Evolutionary conservation across 2,113 vertebrate species (phyloP).

Genomic region (Rutilus rutilus): DNA sequence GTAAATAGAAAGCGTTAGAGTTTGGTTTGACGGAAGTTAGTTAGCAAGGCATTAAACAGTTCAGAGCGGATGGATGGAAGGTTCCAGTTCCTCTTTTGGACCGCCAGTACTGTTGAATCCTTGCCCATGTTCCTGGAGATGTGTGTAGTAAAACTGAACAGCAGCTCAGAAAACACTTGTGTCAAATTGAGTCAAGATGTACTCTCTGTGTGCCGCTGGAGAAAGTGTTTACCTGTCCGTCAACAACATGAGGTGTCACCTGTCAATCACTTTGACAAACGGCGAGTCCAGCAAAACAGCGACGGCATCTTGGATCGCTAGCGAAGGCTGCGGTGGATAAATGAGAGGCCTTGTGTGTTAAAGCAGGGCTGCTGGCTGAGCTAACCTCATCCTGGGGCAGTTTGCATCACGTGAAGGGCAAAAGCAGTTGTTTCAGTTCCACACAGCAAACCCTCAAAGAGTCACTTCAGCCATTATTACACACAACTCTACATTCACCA

Average conservation of each 20-base stretch:
- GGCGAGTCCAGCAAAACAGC: neutral
- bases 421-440: constrained; percentile 46
- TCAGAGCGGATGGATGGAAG: neutral
- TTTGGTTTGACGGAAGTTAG: neutral
- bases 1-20: neutral
- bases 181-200: constrained; percentile 49
- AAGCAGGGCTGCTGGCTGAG: neutral
- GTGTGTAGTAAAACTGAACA: neutral
- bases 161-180: constrained; percentile 8
- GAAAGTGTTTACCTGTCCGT: constrained; percentile 53
- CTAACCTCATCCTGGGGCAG: neutral
- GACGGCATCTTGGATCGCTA: constrained; percentile 73
- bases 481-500: neutral
- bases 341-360: neutral
- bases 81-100: constrained; percentile 23
- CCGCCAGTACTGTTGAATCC: constrained; percentile 14
- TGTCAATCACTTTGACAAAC: constrained; percentile 76
- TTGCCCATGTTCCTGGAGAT: neutral
- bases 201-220: neutral
- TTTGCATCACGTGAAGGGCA: neutral
- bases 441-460: constrained; percentile 32
- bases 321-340: constrained; percentile 51
- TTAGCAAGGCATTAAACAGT: neutral
- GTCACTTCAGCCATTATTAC: constrained; percentile 3
- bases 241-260: constrained; percentile 57